These are phyloP conservation scores for Diarsia dahlii DNA, from an alignment of 2,888 invertebrate genomes.

Conservation along the genomic window DNA sequence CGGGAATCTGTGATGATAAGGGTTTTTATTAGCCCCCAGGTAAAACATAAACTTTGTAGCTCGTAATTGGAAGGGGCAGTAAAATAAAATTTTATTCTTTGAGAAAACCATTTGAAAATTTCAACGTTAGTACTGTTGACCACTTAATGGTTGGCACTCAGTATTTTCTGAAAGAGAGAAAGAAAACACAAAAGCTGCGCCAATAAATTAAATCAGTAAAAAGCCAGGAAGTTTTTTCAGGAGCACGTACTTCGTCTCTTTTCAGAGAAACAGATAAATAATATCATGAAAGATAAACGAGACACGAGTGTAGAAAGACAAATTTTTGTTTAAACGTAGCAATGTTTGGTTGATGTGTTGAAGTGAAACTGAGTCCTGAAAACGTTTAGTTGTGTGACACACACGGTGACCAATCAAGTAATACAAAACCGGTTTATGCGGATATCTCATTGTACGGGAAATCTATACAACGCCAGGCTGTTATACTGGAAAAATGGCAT, in stretches of 20 bases:
- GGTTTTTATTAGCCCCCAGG: constrained; percentile 79
- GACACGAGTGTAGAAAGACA: background rate
- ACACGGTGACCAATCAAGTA: too few species aligned
- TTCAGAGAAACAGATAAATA: constrained; percentile 3
- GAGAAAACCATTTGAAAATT: constrained; percentile 50
- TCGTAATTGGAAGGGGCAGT: constrained; percentile 74
- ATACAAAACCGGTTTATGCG: too few species aligned
- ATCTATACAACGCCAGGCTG: too few species aligned
- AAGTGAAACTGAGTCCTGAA: background rate
- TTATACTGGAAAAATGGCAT: too few species aligned
- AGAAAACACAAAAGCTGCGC: constrained; percentile 36
- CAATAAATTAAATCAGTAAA: constrained; percentile 41
- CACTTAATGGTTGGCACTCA: constrained; percentile 40
- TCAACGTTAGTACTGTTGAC: constrained; percentile 44
- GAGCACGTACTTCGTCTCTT: constrained; percentile 26
- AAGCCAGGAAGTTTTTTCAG: constrained; percentile 23
- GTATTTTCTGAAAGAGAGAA: constrained; percentile 34
- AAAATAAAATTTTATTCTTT: constrained; percentile 69
- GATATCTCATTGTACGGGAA: too few species aligned
- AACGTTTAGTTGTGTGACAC: too few species aligned
- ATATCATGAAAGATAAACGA: background rate
- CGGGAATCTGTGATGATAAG: constrained; percentile 78
- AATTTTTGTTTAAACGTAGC: background rate
- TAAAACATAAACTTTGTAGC: constrained; percentile 75
- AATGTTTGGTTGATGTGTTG: background rate